These are phyloP conservation scores for Eubasilissa splendida DNA, from an alignment of 2,888 invertebrate genomes.

Conservation along the genomic window DNA sequence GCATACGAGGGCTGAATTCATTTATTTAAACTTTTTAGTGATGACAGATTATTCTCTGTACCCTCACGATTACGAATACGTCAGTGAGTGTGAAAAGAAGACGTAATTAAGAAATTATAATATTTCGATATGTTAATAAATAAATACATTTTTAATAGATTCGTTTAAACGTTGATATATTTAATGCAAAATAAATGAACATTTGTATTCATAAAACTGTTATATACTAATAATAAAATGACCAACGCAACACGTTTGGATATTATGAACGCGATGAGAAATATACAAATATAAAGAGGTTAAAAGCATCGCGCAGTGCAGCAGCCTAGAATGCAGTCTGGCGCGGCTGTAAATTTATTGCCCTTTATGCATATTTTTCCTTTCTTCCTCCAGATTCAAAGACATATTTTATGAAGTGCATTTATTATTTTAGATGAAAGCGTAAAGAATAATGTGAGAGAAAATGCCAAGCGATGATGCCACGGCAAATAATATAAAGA, in stretches of 20 bases:
- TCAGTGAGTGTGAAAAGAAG: no score
- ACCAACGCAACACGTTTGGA: not conserved
- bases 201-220: not conserved
- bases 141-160: no score
- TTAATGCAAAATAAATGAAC: not conserved
- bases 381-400: conserved; percentile 29
- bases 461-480: no score
- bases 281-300: not conserved
- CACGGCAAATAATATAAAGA: no score
- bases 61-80: no score
- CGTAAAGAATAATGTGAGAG: no score
- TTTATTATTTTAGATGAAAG: conserved; percentile 1
- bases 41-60: no score
- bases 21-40: no score
- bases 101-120: no score
- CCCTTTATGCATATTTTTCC: conserved; percentile 19
- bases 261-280: not conserved
- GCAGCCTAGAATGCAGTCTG: not conserved
- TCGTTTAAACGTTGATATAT: not conserved
- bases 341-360: conserved; percentile 6
- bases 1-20: no score
- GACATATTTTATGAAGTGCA: conserved; percentile 28
- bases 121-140: no score
- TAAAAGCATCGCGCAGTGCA: conserved; percentile 1
- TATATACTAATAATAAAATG: no score